These are phyloP conservation scores for Strigops habroptila DNA, from an alignment of 2,113 vertebrate species.

Conservation along the genomic window DNA sequence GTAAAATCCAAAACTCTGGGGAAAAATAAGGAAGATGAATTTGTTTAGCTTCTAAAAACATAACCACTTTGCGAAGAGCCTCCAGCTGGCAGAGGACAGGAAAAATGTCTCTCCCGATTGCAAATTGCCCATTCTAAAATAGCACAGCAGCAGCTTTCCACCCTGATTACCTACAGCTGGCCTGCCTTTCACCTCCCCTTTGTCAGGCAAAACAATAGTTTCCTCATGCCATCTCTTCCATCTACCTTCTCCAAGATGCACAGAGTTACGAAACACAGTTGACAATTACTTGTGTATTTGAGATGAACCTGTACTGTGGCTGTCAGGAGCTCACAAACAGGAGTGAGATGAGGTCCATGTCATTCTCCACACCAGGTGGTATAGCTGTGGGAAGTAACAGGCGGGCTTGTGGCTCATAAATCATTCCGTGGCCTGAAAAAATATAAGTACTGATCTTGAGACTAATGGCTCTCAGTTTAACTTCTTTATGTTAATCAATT, in stretches of 20 bases:
- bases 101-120: not conserved
- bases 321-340: not conserved
- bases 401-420: not conserved
- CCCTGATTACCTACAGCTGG: constrained; percentile 31
- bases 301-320: not conserved
- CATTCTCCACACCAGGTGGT: not conserved
- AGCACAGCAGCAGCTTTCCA: not conserved
- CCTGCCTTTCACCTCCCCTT: not conserved
- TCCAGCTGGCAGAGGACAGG: constrained; percentile 41
- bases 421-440: not conserved
- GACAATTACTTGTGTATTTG: not conserved
- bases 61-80: constrained; percentile 15
- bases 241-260: not conserved
- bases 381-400: not conserved
- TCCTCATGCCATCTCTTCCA: not conserved
- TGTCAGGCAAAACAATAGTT: not conserved
- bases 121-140: constrained; percentile 26
- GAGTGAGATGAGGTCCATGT: not conserved
- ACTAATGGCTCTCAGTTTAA: not conserved
- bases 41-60: constrained; percentile 41
- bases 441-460: not conserved
- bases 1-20: not conserved
- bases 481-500: not conserved
- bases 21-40: constrained; percentile 35
- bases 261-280: not conserved